Evolutionary conservation across 1,140 invertebrate species (phyloP).

Genomic region (Manduca sexta): DNA sequence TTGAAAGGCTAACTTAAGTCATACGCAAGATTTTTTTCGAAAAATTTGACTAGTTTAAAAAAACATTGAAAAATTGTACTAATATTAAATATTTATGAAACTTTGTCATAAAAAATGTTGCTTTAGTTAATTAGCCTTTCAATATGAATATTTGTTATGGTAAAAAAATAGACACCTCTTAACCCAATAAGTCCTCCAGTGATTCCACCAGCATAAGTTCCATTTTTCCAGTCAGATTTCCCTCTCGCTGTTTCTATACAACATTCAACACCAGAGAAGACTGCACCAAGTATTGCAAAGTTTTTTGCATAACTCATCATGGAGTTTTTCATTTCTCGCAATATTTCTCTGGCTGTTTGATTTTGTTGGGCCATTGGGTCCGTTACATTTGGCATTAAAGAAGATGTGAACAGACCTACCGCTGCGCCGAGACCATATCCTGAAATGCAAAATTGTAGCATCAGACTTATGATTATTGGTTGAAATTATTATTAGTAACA

Average conservation of each 20-base stretch:
- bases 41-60: too few species aligned
- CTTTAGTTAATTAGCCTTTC: too few species aligned
- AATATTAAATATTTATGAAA: too few species aligned
- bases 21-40: too few species aligned
- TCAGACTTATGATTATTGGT: too few species aligned
- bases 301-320: slow-evolving; percentile 97
- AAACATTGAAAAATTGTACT: too few species aligned
- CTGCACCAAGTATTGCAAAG: slow-evolving; percentile 94
- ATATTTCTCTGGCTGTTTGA: slow-evolving; percentile 88
- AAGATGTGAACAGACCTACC: slow-evolving; percentile 96
- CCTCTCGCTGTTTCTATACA: slow-evolving; percentile 93
- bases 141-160: too few species aligned
- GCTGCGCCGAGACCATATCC: slow-evolving; percentile 95
- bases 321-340: slow-evolving; percentile 93
- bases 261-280: slow-evolving; percentile 96
- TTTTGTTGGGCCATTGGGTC: slow-evolving; percentile 82
- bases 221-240: slow-evolving; percentile 97
- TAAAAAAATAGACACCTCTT: too few species aligned
- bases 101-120: too few species aligned
- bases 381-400: slow-evolving; percentile 91
- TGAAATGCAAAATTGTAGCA: slow-evolving; percentile 68
- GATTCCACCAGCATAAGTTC: slow-evolving; percentile 93
- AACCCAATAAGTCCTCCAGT: slow-evolving; percentile 97
- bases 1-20: too few species aligned
- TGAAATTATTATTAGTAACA: too few species aligned